Percentiles rank a stretch among this genome's conserved stretches.
Conservation (phyloP, 2,113 vertebrate species). For the Gallinago paraguaiae region DNA sequence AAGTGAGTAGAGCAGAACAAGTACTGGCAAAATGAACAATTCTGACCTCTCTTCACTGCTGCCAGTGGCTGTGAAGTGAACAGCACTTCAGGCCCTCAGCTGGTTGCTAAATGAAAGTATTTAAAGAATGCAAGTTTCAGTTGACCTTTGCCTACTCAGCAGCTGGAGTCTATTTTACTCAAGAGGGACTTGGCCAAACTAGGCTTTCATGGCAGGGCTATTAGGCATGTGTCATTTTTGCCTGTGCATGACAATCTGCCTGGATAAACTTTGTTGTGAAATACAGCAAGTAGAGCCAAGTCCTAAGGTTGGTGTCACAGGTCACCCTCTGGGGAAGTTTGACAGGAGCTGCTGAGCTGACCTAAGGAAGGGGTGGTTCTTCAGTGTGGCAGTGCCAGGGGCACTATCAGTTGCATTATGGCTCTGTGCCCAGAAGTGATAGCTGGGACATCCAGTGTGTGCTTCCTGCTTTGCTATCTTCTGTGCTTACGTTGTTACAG, state of each 20-base stretch:
- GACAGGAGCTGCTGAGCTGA: accelerated
- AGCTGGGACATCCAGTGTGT: not conserved
- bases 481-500: accelerated
- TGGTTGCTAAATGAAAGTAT: not conserved
- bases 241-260: not conserved
- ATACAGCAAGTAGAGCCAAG: not conserved
- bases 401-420: not conserved
- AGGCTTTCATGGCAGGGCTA: not conserved
- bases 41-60: not conserved
- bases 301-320: not conserved
- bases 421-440: not conserved
- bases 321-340: not conserved
- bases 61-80: not conserved
- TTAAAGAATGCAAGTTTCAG: not conserved
- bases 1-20: not conserved
- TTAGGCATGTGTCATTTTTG: not conserved
- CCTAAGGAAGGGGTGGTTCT: not conserved
- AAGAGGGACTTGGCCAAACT: not conserved
- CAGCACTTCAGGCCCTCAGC: not conserved
- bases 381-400: not conserved
- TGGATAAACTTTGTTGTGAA: not conserved
- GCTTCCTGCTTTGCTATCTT: not conserved
- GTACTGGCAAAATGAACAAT: not conserved
- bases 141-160: not conserved
- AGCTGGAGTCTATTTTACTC: not conserved